phyloP scores from a whole-genome alignment of 2,888 invertebrate species.

The Tipula confusa region DNA sequence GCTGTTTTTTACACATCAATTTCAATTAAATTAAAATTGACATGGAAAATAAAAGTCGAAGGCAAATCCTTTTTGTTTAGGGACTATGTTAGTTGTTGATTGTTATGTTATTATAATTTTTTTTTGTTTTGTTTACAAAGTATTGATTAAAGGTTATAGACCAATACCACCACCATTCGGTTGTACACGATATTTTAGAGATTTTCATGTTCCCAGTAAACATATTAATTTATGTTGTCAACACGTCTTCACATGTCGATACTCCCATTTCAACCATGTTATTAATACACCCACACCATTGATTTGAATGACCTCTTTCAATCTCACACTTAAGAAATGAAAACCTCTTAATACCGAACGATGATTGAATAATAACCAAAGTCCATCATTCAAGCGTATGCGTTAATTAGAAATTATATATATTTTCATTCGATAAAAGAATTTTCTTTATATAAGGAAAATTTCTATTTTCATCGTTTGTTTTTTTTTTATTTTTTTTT shows the following conservation, averaged over 20 bases:
- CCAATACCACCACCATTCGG: background rate
- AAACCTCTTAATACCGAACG: background rate
- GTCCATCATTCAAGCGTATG: background rate
- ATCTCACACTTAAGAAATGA: background rate
- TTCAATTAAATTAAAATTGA: background rate
- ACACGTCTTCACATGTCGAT: no score
- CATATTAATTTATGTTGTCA: background rate
- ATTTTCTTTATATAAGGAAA: background rate
- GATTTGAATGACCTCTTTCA: background rate
- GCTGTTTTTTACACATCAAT: background rate
- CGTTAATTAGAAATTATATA: background rate
- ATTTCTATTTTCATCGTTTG: background rate
- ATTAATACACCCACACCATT: background rate
- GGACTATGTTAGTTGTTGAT: background rate
- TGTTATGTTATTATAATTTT: background rate
- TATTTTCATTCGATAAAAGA: background rate
- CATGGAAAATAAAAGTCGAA: background rate
- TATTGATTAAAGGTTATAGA: background rate
- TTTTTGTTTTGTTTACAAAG: background rate
- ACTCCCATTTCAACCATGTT: background rate
- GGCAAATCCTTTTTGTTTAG: background rate
- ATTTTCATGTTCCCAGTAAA: background rate
- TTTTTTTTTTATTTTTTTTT: background rate
- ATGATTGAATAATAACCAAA: background rate
- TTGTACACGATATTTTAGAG: background rate